These are phyloP conservation scores for Pristionchus entomophagus DNA, from an alignment of 2,888 invertebrate genomes.

Conservation along the genomic window DNA sequence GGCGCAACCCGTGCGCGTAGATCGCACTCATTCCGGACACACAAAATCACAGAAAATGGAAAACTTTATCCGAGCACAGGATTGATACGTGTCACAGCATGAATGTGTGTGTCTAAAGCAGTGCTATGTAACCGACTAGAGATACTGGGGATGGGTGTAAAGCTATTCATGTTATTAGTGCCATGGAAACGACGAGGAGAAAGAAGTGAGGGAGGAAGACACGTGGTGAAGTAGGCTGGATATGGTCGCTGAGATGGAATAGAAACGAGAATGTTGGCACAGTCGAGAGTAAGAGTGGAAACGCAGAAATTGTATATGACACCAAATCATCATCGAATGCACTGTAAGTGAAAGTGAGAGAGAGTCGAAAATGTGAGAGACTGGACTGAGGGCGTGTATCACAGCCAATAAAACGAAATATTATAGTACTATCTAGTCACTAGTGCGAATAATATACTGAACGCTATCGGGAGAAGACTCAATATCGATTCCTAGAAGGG, in stretches of 20 bases:
- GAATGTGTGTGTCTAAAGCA: neutral
- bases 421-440: slow-evolving; percentile 20
- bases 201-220: neutral
- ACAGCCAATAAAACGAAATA: neutral
- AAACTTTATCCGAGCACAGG: slow-evolving; percentile 41
- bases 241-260: slow-evolving; percentile 16
- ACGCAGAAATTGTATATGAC: neutral
- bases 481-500: slow-evolving; percentile 35
- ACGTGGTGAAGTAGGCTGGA: neutral
- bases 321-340: slow-evolving; percentile 19
- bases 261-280: neutral
- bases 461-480: slow-evolving; percentile 1
- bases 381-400: neutral
- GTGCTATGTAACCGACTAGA: slow-evolving; percentile 11
- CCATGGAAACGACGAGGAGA: neutral
- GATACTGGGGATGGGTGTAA: neutral
- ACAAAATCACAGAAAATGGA: neutral
- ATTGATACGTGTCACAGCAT: neutral
- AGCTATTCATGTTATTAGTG: neutral
- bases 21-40: neutral
- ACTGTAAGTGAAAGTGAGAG: slow-evolving; percentile 12
- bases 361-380: slow-evolving; percentile 22
- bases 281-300: neutral
- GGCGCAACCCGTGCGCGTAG: neutral
- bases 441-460: neutral